Evolutionary conservation across 2,888 invertebrate genomes (phyloP).

Genomic region (Stenurella melanura): DNA sequence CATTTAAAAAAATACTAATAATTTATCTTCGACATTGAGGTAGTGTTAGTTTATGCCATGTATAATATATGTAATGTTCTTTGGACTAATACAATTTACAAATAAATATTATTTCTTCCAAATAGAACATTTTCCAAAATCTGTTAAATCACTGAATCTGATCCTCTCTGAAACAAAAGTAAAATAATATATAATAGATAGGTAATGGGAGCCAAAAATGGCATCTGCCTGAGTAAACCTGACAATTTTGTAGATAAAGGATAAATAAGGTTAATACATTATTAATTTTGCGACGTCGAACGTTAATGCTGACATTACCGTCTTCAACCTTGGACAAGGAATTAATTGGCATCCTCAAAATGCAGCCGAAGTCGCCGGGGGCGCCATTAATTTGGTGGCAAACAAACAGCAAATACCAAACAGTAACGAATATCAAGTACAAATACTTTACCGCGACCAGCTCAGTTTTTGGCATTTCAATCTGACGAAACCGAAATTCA

Average conservation of each 20-base stretch:
- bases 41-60: background rate
- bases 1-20: background rate
- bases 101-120: background rate
- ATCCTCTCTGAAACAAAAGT: background rate
- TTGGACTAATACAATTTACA: background rate
- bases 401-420: no score
- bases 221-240: no score
- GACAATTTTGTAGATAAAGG: background rate
- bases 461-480: no score
- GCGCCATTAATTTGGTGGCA: no score
- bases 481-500: no score
- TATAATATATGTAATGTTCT: background rate
- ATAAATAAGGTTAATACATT: no score
- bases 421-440: no score
- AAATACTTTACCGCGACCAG: no score
- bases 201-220: no score
- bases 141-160: background rate
- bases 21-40: background rate
- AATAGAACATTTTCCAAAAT: conserved; percentile 1
- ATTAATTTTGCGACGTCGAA: background rate
- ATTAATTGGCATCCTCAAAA: no score
- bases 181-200: background rate
- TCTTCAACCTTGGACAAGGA: no score
- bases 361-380: no score
- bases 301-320: background rate